Evolutionary conservation across 2,888 invertebrate species (phyloP), one percentile per base, ranked within the genome.

Genomic region (Trisateles emortualis): DNA sequence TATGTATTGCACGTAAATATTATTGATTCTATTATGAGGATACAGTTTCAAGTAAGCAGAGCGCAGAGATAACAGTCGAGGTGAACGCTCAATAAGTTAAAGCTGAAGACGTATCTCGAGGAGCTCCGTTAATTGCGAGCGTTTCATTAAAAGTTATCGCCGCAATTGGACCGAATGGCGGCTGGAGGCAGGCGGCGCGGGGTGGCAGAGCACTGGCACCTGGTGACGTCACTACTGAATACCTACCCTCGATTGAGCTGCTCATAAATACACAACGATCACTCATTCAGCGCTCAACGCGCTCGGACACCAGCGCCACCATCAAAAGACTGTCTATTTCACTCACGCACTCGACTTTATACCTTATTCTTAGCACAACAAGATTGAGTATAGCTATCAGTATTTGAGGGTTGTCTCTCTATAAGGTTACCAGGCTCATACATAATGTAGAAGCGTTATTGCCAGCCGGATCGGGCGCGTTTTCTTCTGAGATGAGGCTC

Each of bases 371-470:
- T 24, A 5, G 9, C 10, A n/a, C 3, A 0, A 40, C 42, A 67
- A 50, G 49, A 51, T 32, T 32, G 24, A 8, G 17, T 51, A 47
- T 52, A 2, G 30, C 38, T 30, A 14, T 51, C 26, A 38, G 17
- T 6, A 36, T 26, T 32, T 35, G 11, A 36, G 38, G 24, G 49
- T 46, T 48, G 48, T 52, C 41, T 39, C 42, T 55, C 44, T 52
- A 51, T 36, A 26, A 39, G 61, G 49, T 55, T 53, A 46, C 32
- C 43, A 47, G 39, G 17, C 72, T 82, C 79, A 83, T 83, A 69
- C 82, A 83, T 83, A 74, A 83, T 83, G 82, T 64, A 83, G 52
- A 45, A 43, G 40, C 41, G 69, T 72, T 69, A 72, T 74, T 64
- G 78, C 64, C 67, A 51, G 66, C 38, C 59, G 72, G 70, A 69